These are phyloP conservation scores for Glossophaga mutica DNA, from an alignment of 2,797 vertebrate genomes.

Conservation along the genomic window DNA sequence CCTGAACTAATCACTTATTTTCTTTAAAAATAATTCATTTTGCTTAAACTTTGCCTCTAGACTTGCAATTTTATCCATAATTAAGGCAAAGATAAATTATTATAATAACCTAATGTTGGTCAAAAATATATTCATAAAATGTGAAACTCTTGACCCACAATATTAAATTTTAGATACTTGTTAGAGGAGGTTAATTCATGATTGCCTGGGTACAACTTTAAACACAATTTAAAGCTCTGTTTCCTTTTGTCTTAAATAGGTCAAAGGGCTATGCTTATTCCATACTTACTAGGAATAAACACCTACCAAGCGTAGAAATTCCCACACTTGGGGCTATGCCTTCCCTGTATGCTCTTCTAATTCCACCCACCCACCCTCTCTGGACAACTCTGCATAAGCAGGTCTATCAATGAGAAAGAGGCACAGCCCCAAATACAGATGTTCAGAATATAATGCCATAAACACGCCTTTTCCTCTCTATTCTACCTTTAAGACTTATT, in stretches of 20 bases:
- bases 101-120: not conserved
- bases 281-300: not conserved
- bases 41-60: not conserved
- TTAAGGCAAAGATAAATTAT: not conserved
- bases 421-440: not conserved
- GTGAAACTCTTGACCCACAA: not conserved
- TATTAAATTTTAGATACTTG: not conserved
- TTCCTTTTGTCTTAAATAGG: slow-evolving; percentile 7
- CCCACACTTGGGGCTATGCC: not conserved
- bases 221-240: slow-evolving; percentile 4
- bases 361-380: not conserved
- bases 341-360: not conserved
- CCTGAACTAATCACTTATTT: slow-evolving; percentile 22
- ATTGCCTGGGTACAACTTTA: slow-evolving; percentile 21
- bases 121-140: slow-evolving; percentile 31
- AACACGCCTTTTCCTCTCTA: not conserved
- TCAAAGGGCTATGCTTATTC: not conserved
- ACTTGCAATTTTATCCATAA: slow-evolving; percentile 15
- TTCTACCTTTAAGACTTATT: not conserved
- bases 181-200: slow-evolving; percentile 19
- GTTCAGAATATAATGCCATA: not conserved
- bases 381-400: not conserved
- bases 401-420: not conserved
- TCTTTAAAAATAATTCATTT: slow-evolving; percentile 29
- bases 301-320: not conserved